Evolutionary conservation across 2,888 invertebrate genomes (phyloP).

Genomic region (Pterobdella sp.): DNA sequence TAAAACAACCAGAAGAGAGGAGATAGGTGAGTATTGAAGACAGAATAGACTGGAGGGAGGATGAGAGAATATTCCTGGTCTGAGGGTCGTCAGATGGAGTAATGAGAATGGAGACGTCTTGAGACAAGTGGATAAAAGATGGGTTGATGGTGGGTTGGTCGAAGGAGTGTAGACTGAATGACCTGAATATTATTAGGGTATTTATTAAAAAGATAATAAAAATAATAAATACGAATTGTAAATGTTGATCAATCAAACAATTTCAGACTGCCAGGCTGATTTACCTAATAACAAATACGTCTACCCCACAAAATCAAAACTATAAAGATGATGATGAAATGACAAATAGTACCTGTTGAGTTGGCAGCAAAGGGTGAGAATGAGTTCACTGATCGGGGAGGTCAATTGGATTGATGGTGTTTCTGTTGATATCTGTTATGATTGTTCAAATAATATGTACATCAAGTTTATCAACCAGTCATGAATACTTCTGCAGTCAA

Average conservation of each 20-base stretch:
- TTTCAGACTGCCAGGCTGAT: no score
- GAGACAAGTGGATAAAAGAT: slow-evolving; percentile 10
- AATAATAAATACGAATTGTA: no score
- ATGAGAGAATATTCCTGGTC: slow-evolving; percentile 45
- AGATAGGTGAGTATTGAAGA: slow-evolving; percentile 74
- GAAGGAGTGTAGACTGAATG: background rate
- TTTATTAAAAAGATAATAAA: slow-evolving; percentile 19
- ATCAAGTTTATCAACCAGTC: no score
- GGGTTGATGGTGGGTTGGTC: background rate
- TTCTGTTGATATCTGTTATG: slow-evolving; percentile 51
- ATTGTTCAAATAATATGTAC: no score
- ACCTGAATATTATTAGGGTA: no score
- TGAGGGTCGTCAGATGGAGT: slow-evolving; percentile 39
- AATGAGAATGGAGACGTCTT: slow-evolving; percentile 58
- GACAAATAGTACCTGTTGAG: slow-evolving; percentile 61
- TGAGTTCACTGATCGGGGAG: slow-evolving; percentile 69
- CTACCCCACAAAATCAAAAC: no score
- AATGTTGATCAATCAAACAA: no score
- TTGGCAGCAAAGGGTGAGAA: slow-evolving; percentile 69
- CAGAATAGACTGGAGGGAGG: slow-evolving; percentile 50
- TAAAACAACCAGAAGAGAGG: slow-evolving; percentile 60
- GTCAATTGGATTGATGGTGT: slow-evolving; percentile 70
- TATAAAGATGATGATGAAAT: no score
- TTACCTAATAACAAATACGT: no score
- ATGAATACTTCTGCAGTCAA: no score